These are phyloP conservation scores for Troides helena DNA, from an alignment of 2,888 invertebrate species.

Conservation along the genomic window DNA sequence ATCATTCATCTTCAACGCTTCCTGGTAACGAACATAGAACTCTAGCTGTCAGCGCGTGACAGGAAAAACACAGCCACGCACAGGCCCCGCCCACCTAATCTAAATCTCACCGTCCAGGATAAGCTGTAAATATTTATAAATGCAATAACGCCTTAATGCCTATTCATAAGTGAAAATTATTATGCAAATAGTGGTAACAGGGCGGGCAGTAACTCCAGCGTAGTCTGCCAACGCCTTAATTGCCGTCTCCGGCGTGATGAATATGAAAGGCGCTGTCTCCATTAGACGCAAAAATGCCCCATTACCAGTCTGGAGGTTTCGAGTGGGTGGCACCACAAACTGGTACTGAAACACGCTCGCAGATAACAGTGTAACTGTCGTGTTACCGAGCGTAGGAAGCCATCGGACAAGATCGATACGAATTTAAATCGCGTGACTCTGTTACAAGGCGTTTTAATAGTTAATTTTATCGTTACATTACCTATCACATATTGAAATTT, in stretches of 20 bases:
- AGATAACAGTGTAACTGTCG: slow-evolving; percentile 26
- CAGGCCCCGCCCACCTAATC: slow-evolving; percentile 56
- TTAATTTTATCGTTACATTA: not conserved
- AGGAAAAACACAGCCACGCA: slow-evolving; percentile 60
- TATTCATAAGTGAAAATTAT: slow-evolving; percentile 81
- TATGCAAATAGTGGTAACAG: slow-evolving; percentile 75
- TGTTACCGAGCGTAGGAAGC: slow-evolving; percentile 23
- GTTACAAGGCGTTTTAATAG: slow-evolving; percentile 1
- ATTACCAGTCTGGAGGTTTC: slow-evolving; percentile 19
- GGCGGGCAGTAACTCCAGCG: slow-evolving; percentile 63
- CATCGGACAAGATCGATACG: slow-evolving; percentile 23
- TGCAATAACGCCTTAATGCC: slow-evolving; percentile 74
- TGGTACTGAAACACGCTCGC: slow-evolving; percentile 22
- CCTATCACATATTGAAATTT: not conserved
- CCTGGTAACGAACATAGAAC: slow-evolving; percentile 55
- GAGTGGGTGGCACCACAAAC: slow-evolving; percentile 21
- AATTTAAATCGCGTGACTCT: slow-evolving; percentile 25
- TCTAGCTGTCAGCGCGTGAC: slow-evolving; percentile 62
- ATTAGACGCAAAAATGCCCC: slow-evolving; percentile 33
- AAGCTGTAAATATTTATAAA: slow-evolving; percentile 76
- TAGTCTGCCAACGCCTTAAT: slow-evolving; percentile 60
- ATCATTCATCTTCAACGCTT: slow-evolving; percentile 59
- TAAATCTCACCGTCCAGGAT: slow-evolving; percentile 38
- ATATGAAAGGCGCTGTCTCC: slow-evolving; percentile 40
- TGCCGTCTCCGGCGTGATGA: slow-evolving; percentile 46